Conservation (phyloP, 2,888 invertebrate genomes). For the Eulithis prunata region DNA sequence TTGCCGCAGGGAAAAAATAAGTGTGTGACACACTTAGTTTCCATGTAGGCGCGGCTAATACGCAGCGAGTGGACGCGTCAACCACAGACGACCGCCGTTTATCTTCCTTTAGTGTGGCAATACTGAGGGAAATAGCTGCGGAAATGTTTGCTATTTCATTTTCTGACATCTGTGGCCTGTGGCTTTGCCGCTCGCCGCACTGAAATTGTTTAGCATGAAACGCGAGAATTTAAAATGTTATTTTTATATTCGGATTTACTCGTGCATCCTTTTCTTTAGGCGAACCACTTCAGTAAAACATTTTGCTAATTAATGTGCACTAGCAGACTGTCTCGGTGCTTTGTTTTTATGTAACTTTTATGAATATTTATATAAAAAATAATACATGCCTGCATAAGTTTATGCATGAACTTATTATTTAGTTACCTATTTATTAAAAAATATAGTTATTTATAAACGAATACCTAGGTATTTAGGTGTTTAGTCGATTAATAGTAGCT, state of each 20-base stretch:
- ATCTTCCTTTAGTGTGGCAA: constrained; percentile 77
- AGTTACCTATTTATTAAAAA: too few species aligned
- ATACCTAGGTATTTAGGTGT: too few species aligned
- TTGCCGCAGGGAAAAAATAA: constrained; percentile 78
- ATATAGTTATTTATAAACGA: too few species aligned
- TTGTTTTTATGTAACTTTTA: constrained; percentile 4
- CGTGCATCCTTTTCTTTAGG: constrained; percentile 18
- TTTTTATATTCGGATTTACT: constrained; percentile 22
- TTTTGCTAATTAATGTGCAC: constrained; percentile 19
- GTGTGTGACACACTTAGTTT: constrained; percentile 79
- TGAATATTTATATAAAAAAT: too few species aligned
- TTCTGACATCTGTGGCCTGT: constrained; percentile 50
- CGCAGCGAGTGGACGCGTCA: constrained; percentile 79
- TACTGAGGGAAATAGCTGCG: constrained; percentile 71
- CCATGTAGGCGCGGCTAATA: constrained; percentile 77
- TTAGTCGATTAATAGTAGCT: too few species aligned
- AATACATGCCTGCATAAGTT: too few species aligned
- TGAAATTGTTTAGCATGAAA: constrained; percentile 47
- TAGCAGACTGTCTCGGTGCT: constrained; percentile 6
- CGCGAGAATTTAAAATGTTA: constrained; percentile 29
- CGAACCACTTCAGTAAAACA: constrained; percentile 30
- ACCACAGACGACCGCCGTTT: constrained; percentile 74
- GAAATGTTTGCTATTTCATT: constrained; percentile 77
- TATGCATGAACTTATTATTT: too few species aligned
- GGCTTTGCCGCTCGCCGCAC: constrained; percentile 24